Evolutionary conservation across 37 sponge, comb jelly and placozoan species (phyloP).

Genomic region (Tethya wilhelma): DNA sequence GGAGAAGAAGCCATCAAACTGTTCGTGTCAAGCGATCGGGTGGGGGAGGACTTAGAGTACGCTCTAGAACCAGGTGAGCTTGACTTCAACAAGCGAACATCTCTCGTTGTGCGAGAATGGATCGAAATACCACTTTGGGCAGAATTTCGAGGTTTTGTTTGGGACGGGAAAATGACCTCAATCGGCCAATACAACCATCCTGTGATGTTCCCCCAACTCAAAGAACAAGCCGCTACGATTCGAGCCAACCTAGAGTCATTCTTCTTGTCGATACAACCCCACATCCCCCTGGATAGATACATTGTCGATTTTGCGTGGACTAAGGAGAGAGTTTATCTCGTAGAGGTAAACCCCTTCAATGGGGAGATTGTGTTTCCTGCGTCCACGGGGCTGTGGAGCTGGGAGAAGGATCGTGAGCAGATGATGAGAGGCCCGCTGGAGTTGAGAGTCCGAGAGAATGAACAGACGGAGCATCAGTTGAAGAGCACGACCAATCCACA

Average conservation of each 20-base stretch:
- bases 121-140: conserved; percentile 46
- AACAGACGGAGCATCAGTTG: not conserved
- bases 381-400: conserved; percentile 49
- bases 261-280: conserved; percentile 12
- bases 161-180: conserved; percentile 30
- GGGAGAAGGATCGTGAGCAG: conserved; percentile 43
- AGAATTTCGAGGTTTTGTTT: conserved; percentile 53
- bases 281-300: conserved; percentile 39
- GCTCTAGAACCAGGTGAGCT: conserved; percentile 27
- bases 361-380: conserved; percentile 50
- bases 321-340: conserved; percentile 23
- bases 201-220: conserved; percentile 26
- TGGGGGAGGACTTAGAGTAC: conserved; percentile 52
- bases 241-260: conserved; percentile 21
- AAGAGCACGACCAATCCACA: conserved; percentile 25
- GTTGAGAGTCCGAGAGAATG: conserved; percentile 19
- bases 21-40: conserved; percentile 33
- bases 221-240: not conserved
- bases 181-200: conserved; percentile 62
- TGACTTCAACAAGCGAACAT: not conserved
- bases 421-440: conserved; percentile 48
- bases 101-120: conserved; percentile 39
- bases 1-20: conserved; percentile 44
- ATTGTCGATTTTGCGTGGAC: conserved; percentile 58
- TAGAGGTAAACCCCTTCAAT: conserved; percentile 48